Base-by-base conservation (phyloP, 2,888 invertebrate genomes). In the Chrysotoxum bicinctum region DNA sequence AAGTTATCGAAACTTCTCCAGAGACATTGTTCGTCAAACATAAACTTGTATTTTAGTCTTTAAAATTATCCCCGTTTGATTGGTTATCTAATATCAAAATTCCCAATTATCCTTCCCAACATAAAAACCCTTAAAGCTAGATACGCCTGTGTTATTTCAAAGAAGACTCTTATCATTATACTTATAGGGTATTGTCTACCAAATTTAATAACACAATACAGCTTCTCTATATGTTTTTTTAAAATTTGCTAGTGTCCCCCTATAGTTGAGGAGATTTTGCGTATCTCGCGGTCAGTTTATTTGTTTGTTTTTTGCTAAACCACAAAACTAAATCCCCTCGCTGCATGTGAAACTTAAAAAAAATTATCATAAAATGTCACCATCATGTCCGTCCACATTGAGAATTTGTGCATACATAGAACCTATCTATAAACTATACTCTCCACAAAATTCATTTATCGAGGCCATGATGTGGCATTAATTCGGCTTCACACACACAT, bases 401-500 rank as follows among this genome's bases (percentile, higher is more conserved):
- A 45, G n/a, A n/a, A 40, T 48, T 10, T 32, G 10, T 19, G 23
- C 19, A 62, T 45, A 54, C 48, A 64, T 35, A 48, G 30, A 45
- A 60, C 16, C 9, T 62, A 21, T 12, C 8, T 19, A 23, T 14
- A 14, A 23, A 40, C 45, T 40, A 7, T 23, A 40, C 1, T 23
- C 12, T 50, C 48, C 66, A 50, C 35, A 66, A 66, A 66, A 35
- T 50, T 35, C 66, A 66, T 66, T 50, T 50, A 66, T 50, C 66
- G 66, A 50, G 30, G 52, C 58, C 73, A 50, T 83, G 82, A 68
- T 78, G 82, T 73, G 68, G 73, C 73, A 83, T 74, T 83, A 77
- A 77, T 77, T 77, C 48, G 70, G 76, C 19, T 64, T 76, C 81
- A 54, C 77, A 73, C 77, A 73, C 73, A 50, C 73, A 64, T 78